Base-by-base conservation (phyloP, 2,113 vertebrate genomes). In the Ondatra zibethicus region DNA sequence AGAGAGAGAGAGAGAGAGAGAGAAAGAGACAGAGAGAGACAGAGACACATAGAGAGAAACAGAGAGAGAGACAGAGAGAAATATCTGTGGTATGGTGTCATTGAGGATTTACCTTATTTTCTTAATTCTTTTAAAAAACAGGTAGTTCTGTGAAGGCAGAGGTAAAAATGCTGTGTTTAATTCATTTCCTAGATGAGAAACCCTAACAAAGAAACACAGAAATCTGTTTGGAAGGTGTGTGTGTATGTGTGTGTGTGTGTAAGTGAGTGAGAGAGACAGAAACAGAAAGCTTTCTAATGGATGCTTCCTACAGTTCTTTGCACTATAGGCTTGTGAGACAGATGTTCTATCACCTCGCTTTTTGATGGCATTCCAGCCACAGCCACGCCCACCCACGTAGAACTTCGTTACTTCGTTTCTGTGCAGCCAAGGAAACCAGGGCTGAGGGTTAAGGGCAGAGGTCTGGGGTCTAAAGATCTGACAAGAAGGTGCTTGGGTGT, bases 41-140 rank as follows among this genome's bases (percentile, higher is more conserved):
- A 55, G 50, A 23, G 2, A 52, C 1, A 50, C 29, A 52, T 11
- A 77, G 47, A 52, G 10, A 52, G 45, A 52, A 10, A 75, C 6
- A 52, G 9, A n/a, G 50, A 36, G 5, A 55, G 8, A 36, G 23
- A 39, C n/a, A 42, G 39, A 36, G 73, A 76, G 1, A 47, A 2
- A 73, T 25, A 52, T 52, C 12, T 33, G 3, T 55, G 31, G 33
- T 47, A 0, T 55, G 82, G 47, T 17, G 0, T 45, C 89, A 66
- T 17, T 36, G 61, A 72, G 5, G 65, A 52, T 52, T 95, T 84
- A 61, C 52, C 58, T 96, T 31, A 85, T 82, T 89, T 94, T 95
- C 61, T 92, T 66, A 58, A 73, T 68, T 89, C 21, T 47, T 25
- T 23, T 95, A 42, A 86, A 65, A 81, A 33, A 91, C 16, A 92